Evolutionary conservation across 2,797 vertebrate species (phyloP).

Genomic region (Acrossocheilus wenchowensis): DNA sequence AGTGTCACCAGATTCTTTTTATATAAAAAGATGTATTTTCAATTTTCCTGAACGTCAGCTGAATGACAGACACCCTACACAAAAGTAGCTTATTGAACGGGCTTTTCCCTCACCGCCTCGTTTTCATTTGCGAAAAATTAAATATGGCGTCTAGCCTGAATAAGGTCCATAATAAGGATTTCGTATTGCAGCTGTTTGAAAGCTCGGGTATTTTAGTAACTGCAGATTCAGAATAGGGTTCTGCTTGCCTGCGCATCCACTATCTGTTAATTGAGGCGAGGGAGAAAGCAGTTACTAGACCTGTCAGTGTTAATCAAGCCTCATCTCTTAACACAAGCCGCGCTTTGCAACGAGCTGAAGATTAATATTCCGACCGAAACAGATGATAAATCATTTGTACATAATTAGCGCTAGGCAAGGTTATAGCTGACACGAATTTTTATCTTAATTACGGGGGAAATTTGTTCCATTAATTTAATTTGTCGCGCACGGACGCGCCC

Average conservation of each 20-base stretch:
- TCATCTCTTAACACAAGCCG: slow-evolving; percentile 93
- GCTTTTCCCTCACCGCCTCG: not conserved
- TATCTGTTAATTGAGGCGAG: slow-evolving; percentile 85
- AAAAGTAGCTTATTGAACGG: not conserved
- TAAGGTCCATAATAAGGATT: slow-evolving; percentile 62
- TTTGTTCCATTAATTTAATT: slow-evolving; percentile 99
- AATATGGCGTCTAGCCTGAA: slow-evolving; percentile 13
- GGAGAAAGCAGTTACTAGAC: slow-evolving; percentile 83
- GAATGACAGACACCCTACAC: not conserved
- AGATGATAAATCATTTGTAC: slow-evolving; percentile 95
- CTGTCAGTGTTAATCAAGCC: slow-evolving; percentile 97
- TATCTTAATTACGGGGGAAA: slow-evolving; percentile 97
- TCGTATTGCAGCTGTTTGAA: slow-evolving; percentile 78
- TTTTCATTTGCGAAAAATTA: slow-evolving; percentile 9
- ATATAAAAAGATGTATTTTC: not conserved
- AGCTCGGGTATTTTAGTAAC: slow-evolving; percentile 70
- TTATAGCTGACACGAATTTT: slow-evolving; percentile 93
- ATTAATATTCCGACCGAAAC: slow-evolving; percentile 90
- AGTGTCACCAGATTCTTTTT: not conserved
- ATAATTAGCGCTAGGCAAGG: slow-evolving; percentile 96
- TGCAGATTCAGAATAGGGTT: slow-evolving; percentile 77
- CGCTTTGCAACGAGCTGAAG: slow-evolving; percentile 87
- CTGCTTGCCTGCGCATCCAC: slow-evolving; percentile 88
- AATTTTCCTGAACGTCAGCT: not conserved
- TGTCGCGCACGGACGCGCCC: slow-evolving; percentile 89